phyloP scores from a whole-genome alignment of 2,113 vertebrate species.

The Micromys minutus region DNA sequence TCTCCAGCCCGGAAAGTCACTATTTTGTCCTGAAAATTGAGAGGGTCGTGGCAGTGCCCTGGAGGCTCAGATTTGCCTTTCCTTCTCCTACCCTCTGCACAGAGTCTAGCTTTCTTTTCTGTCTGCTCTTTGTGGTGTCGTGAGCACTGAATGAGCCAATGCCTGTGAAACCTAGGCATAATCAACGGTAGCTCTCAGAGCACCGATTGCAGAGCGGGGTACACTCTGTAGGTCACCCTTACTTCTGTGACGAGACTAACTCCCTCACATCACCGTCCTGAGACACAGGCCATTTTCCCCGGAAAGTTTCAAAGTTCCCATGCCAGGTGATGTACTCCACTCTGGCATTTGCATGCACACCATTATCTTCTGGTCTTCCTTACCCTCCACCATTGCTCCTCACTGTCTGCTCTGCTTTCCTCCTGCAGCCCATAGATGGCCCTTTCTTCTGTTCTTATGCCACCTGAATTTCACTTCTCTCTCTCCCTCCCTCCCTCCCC shows the following conservation, averaged over 20 bases:
- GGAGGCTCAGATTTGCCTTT: not conserved
- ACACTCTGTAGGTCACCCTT: not conserved
- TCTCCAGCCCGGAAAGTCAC: not conserved
- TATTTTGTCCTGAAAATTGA: not conserved
- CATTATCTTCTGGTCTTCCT: not conserved
- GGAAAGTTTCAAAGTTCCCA: not conserved
- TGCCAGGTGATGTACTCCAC: not conserved
- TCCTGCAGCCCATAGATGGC: not conserved
- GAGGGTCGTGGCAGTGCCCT: not conserved
- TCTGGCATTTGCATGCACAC: not conserved
- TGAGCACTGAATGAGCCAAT: not conserved
- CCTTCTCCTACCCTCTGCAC: not conserved
- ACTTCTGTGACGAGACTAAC: not conserved
- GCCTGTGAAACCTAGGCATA: not conserved
- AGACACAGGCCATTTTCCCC: not conserved
- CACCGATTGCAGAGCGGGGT: not conserved
- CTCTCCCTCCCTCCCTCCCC: not conserved
- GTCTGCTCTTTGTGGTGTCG: not conserved
- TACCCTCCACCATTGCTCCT: not conserved
- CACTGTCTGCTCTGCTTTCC: not conserved
- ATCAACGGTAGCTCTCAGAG: not conserved
- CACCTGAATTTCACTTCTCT: not conserved
- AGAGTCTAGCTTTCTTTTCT: not conserved
- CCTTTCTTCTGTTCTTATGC: not conserved
- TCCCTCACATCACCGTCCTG: not conserved